Base-by-base conservation (phyloP, 2,888 invertebrate species). In the Agonopterix subpropinquella region DNA sequence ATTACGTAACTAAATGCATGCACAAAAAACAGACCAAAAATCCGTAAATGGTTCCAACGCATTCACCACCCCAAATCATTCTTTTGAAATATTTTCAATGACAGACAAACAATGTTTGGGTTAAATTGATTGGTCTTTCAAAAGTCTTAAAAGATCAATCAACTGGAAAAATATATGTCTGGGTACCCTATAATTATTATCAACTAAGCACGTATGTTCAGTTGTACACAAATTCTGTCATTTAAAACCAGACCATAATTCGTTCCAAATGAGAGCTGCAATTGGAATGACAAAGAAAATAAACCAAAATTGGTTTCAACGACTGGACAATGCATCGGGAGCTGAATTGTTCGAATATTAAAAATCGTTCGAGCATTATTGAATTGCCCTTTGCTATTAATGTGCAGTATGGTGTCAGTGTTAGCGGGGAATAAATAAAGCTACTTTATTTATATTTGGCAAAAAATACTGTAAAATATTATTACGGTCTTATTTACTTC, bases 321-420 rank as follows among this genome's bases (percentile, higher is more conserved):
- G 65, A 74, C 74, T 72, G 77, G 71, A 78, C 78, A 80, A 80
- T 77, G 71, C 75, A 70, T 71, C 61, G 70, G 44, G 58, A 52
- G 66, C 64, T 61, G 75, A 72, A 80, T 79, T 73, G 78, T 75
- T 70, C 73, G 80, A 80, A 84, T 84, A 85, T 85, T 84, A 84
- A 84, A 85, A 85, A 79, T 80, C 82, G 79, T 77, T 79, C 70
- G 66, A 82, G 83, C 83, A 80, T 81, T 79, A 81, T 80, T 75
- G 73, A 80, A 78, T 82, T 79, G 79, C 79, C 72, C 75, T 81
- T 79, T 78, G 74, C 77, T 66, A 77, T 80, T 78, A 78, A 76
- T 75, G 76, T 59, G 56, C 49, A 53, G 61, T 61, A 37, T 49
- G 71, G 61, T 54, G 36, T 8, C 10, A 58, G 47, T 73, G 58